Evolutionary conservation across 2,113 vertebrate species (phyloP), one percentile per base, ranked within the genome.

Genomic region (Terrapene triunguis): DNA sequence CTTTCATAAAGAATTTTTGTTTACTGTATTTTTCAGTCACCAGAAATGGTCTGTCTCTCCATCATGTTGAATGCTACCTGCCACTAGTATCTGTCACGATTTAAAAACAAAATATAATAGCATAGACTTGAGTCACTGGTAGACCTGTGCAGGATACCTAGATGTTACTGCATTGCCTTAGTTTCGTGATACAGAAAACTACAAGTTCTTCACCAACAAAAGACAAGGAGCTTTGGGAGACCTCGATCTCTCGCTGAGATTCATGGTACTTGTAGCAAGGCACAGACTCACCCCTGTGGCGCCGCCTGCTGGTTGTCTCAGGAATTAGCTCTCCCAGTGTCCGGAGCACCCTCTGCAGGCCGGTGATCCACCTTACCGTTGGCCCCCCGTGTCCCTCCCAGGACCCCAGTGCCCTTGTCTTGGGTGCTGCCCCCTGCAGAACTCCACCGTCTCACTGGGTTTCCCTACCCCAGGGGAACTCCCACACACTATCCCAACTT

Each of bases 31-130:
- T 69, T 38, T 54, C 57, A 65, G 47, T 24, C 65, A 82, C 53
- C 1, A 4, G 48, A 84, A 35, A 44, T 22, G 17, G 7, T 72
- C 79, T 72, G n/a, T 72, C 65, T 72, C 65, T 89, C 48, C 35
- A 14, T 81, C 35, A 8, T 6, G 47, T 5, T 38, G 25, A 47
- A 0, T 25, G 29, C 14, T 32, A 82, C 24, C 54, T 2, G 1
- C 29, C 86, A 59, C 80, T 54, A 5, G 0, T 8, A 38, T 1
- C 29, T 74, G 7, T 10, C 57, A 38, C 47, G 32, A 59, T 25
- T 29, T 51, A 62, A 11, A 44, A 80, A 25, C 17, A 78, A 87
- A 69, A 38, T 11, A 16, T 1, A 11, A 50, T 4, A 8, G 80
- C 1, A 44, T 4, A 22, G 51, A 16, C 21, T 3, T 35, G 22